Percentiles rank a stretch among this genome's conserved stretches.
Evolutionary conservation across 2,888 invertebrate genomes (phyloP).

Genomic region (Brachypalpus laphriformis): DNA sequence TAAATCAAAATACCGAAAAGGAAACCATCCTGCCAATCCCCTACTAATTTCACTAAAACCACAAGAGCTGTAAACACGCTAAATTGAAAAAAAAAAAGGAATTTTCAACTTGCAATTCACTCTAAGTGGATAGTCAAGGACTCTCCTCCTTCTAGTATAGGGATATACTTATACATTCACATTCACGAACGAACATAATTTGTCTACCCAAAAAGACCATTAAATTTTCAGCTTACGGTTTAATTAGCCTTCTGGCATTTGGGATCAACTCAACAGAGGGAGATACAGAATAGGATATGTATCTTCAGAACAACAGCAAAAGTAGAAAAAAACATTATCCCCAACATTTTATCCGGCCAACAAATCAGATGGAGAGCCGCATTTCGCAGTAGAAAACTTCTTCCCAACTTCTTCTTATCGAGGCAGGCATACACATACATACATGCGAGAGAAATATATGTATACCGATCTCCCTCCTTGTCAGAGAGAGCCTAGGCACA

Average conservation of each 20-base stretch:
- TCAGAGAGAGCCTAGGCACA: background rate
- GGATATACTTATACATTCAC: conserved; percentile 16
- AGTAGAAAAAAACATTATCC: conserved; percentile 28
- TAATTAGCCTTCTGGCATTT: conserved; percentile 73
- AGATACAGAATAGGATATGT: conserved; percentile 34
- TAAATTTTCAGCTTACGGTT: conserved; percentile 72
- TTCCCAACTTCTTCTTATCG: conserved; percentile 41
- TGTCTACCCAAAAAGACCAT: conserved; percentile 68
- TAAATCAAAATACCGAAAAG: conserved; percentile 46
- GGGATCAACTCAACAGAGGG: conserved; percentile 57
- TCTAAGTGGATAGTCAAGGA: conserved; percentile 67
- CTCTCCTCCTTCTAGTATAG: background rate
- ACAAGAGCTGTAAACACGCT: conserved; percentile 45
- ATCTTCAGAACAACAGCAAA: conserved; percentile 4
- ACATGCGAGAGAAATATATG: background rate
- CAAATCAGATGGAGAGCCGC: conserved; percentile 52
- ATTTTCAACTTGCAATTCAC: conserved; percentile 70
- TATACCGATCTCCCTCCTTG: background rate
- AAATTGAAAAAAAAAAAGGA: conserved; percentile 61
- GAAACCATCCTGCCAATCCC: conserved; percentile 36
- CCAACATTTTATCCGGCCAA: conserved; percentile 61
- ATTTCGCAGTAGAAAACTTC: conserved; percentile 57
- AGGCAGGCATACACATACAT: background rate
- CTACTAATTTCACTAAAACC: conserved; percentile 56
- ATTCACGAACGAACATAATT: conserved; percentile 58